These are phyloP conservation scores for Tokudaia tokunoshimensis DNA, from an alignment of 2,797 vertebrate genomes.

Conservation along the genomic window DNA sequence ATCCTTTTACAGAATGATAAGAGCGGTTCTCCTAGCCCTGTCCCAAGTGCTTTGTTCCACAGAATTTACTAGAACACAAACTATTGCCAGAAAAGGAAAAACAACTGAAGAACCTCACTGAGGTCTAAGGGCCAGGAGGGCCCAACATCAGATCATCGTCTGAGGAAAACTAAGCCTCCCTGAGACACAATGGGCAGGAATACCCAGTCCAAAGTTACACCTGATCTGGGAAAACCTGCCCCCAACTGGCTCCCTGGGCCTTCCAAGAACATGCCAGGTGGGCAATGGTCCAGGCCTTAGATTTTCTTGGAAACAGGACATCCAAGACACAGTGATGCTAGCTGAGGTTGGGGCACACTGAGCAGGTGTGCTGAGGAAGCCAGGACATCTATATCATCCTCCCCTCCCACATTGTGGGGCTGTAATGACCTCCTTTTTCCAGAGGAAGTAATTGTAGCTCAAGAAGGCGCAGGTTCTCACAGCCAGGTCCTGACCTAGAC, in stretches of 20 bases:
- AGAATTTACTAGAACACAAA: background rate
- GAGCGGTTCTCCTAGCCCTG: background rate
- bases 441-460: conserved; percentile 9
- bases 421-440: background rate
- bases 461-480: background rate
- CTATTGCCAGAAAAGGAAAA: background rate
- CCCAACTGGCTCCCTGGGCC: background rate
- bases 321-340: background rate
- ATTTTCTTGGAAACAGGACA: background rate
- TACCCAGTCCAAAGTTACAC: background rate
- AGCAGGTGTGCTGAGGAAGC: background rate
- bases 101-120: background rate
- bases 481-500: background rate
- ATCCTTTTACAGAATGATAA: background rate
- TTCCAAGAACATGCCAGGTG: background rate
- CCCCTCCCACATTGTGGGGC: background rate
- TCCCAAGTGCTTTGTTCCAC: background rate
- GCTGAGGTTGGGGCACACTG: background rate
- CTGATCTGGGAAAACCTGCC: background rate
- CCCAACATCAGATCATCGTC: background rate
- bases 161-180: background rate
- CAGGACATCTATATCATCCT: background rate
- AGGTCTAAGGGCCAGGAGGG: background rate
- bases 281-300: background rate
- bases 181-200: background rate